Evolutionary conservation across 1,140 invertebrate genomes (phyloP), one percentile per base, ranked within the genome.

Genomic region (Drosophila punjabiensis): DNA sequence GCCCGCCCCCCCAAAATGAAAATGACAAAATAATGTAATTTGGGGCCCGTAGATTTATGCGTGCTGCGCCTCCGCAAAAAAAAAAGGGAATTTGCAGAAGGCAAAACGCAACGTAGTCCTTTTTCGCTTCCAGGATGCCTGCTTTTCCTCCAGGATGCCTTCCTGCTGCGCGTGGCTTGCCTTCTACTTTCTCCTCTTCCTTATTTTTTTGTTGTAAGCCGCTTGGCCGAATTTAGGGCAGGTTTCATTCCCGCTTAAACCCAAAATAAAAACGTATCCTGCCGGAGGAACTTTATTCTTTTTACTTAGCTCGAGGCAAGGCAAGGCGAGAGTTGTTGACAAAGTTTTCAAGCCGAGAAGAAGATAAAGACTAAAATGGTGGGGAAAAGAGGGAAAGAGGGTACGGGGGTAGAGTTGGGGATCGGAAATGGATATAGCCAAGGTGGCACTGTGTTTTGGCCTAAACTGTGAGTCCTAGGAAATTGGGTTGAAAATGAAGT

Each of bases 21-120:
- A 92, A 92, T 92, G 86, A 90, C 90, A 90, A 92, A 92, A 92
- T 92, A 92, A 92, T 92, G 89, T 92, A 92, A 92, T 92, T 92
- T 92, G 82, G 67, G 45, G 45, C 73, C 53, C 80, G 75, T 92
- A 92, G 82, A 92, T 92, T 92, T 92, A 92, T 92, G 84, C 89
- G 79, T 89, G 85, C 86, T 90, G 86, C 84, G 85, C 81, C 84
- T 81, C 53, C 63, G 58, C 77, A 47, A 24, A 14, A 24, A 74
- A 76, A 81, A 39, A 10, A 11, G 33, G 63, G 56, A 68, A 37
- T 48, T 50, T 24, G 35, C 20, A 41, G 20, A 32, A 50, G 64
- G 37, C 61, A 82, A 88, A 90, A 91, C 86, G 86, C 86, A 90
- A 65, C 82, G 79, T 91, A 58, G 65, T 80, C 47, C 47, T 43